Evolutionary conservation across 2,113 vertebrate species (phyloP), one percentile per base, ranked within the genome.

Genomic region (Psilopsiagon aymara): DNA sequence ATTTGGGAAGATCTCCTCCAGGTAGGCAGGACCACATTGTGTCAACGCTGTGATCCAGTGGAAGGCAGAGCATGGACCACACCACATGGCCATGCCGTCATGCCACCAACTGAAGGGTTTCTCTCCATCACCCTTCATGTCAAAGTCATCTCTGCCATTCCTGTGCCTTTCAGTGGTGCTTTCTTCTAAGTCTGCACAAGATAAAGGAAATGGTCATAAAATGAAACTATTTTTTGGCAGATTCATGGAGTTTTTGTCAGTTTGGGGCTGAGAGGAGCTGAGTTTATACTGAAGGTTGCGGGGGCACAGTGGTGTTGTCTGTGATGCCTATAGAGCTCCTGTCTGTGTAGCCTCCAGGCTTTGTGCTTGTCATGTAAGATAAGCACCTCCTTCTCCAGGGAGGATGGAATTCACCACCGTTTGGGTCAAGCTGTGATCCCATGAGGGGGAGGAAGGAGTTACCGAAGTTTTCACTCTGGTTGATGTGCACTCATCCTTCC

Each of bases 201-300:
- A 9, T 5, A 28, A 66, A 78, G 60, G 52, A 47, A 73, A 64
- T 23, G 11, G 25, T 17, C 41, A 24, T 25, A 11, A 51, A 66
- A 60, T 10, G 10, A 14, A 63, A 21, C 6, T 17, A 1, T 7
- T 31, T 73, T 81, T 59, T 14, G 4, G 13, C 20, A 5, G n/a
- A 52, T 77, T 62, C 25, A 12, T 11, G 10, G 6, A 37, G 15
- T 4, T n/a, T 83, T 70, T 71, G 5, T 24, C 2, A 3, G 29
- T 57, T 73, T 60, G 6, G 3, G 9, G 33, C 8, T 0, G 1
- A 5, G 33, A 39, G 11, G 0, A 1, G 4, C 5, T 49, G 15
- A 17, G 23, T 75, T 55, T 57, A 3, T 60, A 46, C 1, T 2
- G 16, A 49, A 25, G 53, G 33, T 29, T 52, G 47, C 23, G 37